Conservation (phyloP, 2,888 invertebrate genomes). For the Hemicrepidius hirtus region DNA sequence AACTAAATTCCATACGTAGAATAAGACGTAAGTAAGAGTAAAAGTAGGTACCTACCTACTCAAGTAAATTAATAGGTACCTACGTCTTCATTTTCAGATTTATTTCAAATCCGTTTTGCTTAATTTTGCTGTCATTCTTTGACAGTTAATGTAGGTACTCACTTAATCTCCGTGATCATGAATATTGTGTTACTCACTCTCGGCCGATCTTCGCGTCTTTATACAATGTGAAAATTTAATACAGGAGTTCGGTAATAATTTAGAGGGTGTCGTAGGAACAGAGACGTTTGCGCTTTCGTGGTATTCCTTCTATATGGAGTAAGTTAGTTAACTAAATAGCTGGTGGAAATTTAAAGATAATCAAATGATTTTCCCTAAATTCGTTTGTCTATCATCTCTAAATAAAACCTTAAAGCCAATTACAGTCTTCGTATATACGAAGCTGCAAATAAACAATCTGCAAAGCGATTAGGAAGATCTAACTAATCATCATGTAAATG, state of each 20-base stretch:
- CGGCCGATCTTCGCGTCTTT: slow-evolving; percentile 21
- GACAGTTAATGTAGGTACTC: neutral
- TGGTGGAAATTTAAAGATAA: slow-evolving; percentile 5
- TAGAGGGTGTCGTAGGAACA: slow-evolving; percentile 9
- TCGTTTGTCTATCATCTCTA: neutral
- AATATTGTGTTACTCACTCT: slow-evolving; percentile 20
- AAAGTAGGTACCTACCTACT: no score
- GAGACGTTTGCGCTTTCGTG: slow-evolving; percentile 12
- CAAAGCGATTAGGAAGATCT: slow-evolving; percentile 38
- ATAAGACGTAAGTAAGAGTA: no score
- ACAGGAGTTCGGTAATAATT: slow-evolving; percentile 5
- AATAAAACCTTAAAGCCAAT: neutral
- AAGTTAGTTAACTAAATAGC: slow-evolving; percentile 3
- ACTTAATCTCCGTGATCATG: slow-evolving; percentile 1
- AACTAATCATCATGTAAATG: slow-evolving; percentile 52
- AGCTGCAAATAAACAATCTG: slow-evolving; percentile 36
- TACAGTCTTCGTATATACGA: neutral
- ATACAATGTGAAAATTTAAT: slow-evolving; percentile 22
- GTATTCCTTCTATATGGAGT: slow-evolving; percentile 11
- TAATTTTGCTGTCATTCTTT: neutral
- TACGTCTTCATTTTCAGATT: neutral
- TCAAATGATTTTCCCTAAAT: neutral
- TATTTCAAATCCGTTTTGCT: neutral
- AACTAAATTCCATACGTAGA: no score
- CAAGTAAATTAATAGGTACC: no score